Evolutionary conservation across 2,113 vertebrate species (phyloP), one percentile per base, ranked within the genome.

Genomic region (Nothoprocta perdicaria): DNA sequence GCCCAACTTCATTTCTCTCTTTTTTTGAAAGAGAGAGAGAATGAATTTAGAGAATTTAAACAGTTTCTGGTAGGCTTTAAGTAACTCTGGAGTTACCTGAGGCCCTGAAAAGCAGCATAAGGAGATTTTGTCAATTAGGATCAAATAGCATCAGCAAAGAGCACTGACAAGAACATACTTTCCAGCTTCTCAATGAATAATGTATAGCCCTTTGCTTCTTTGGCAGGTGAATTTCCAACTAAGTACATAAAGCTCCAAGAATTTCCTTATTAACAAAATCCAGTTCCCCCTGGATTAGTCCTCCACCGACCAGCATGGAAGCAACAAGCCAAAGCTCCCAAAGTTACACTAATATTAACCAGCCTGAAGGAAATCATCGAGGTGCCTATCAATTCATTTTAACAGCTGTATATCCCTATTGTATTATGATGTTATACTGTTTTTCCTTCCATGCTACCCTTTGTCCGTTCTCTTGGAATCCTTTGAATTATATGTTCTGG

Each of bases 161-260:
- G 14, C n/a, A 50, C 58, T 80, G 57, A 60, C 52, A 91, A 90
- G 45, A 92, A 94, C 35, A 78, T 4, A 53, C 21, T 84, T 92
- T 63, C 43, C 85, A 81, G 89, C 53, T 67, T 84, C 33, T 46
- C 83, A 31, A 13, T 50, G 63, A 80, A 94, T 81, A 93, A 85
- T 55, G 63, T 57, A 89, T 89, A 89, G 65, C 65, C 53, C 78
- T 60, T 33, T 38, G n/a, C 41, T 58, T 88, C 84, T 65, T 38
- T 69, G 55, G 61, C 84, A 95, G 63, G 76, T 78, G 71, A 83
- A 69, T 94, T 93, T 79, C 80, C 48, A 92, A 57, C 93, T 94
- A 96, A 91, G 58, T 40, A 92, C 66, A 43, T 19, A 77, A 96
- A 96, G 75, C 73, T 78, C 23, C 27, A 86, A 92, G 71, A 92